Evolutionary conservation across 23 tunicate species (phyloP), one percentile per base, ranked within the genome.

Genomic region (Clavelina lepadiformis): DNA sequence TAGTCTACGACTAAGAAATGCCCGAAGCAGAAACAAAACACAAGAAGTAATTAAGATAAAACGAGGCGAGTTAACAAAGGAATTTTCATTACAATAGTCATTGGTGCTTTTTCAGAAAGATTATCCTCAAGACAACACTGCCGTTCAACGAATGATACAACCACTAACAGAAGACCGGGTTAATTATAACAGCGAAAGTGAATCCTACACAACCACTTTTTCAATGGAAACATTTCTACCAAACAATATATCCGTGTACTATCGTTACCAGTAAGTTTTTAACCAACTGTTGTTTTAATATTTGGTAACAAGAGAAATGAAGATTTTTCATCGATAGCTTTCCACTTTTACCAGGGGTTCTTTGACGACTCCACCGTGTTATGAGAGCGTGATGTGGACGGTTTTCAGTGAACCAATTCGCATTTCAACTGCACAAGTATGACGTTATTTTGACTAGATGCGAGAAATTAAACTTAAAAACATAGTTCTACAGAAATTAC

Each of bases 301-400:
- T n/a, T n/a, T n/a, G n/a, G n/a, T n/a, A n/a, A n/a, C n/a, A n/a
- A n/a, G n/a, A n/a, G n/a, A n/a, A n/a, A n/a, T n/a, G n/a, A n/a
- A n/a, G n/a, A n/a, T n/a, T n/a, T n/a, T n/a, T n/a, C n/a, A n/a
- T n/a, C n/a, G n/a, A n/a, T n/a, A n/a, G n/a, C n/a, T n/a, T n/a
- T n/a, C n/a, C n/a, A n/a, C n/a, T 54, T 54, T 15, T 46, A 30
- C 3, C 33, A 69, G 75, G 62, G 75, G 75, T 3, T 69, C 75
- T 8, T 35, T 69, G 28, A 69, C 75, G 7, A 69, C 75, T 11
- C 75, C 75, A 11, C 32, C 75, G 3, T 69, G 75, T 30, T 69
- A 69, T 35, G 75, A 69, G 45, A 32, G 49, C n/a, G 75, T 69
- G 4, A 33, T 69, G 4, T 69, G 75, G 75, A 69, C 75, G 8